phyloP scores from a whole-genome alignment of 1,140 invertebrate genomes.

The Drosophila truncata region DNA sequence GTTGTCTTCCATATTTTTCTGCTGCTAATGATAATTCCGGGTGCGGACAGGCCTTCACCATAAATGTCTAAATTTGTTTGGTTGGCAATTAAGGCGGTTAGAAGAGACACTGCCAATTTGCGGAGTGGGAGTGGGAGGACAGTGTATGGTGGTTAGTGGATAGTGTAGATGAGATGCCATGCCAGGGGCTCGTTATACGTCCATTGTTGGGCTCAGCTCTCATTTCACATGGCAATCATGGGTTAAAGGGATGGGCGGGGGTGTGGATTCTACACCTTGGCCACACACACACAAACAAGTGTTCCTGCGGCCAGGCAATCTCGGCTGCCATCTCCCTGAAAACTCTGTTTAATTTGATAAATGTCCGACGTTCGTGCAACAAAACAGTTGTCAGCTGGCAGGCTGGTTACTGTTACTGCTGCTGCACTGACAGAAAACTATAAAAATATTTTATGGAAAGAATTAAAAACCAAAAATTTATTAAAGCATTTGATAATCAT shows the following conservation, averaged over 20 bases:
- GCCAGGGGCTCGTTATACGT: constrained; percentile 68
- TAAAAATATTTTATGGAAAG: not conserved
- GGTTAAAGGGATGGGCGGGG: not conserved
- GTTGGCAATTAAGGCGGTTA: constrained; percentile 55
- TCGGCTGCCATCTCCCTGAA: constrained; percentile 53
- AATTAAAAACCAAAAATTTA: not conserved
- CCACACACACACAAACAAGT: constrained; percentile 29
- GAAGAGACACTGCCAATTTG: constrained; percentile 46
- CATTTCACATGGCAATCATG: constrained; percentile 2
- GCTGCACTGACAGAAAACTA: not conserved
- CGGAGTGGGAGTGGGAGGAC: constrained; percentile 10
- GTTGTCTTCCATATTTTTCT: constrained; percentile 24
- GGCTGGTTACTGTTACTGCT: constrained; percentile 2
- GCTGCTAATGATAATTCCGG: constrained; percentile 31
- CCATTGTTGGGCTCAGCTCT: constrained; percentile 50
- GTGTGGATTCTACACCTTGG: constrained; percentile 26
- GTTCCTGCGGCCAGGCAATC: constrained; percentile 39
- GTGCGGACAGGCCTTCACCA: constrained; percentile 15
- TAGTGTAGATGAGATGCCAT: constrained; percentile 36
- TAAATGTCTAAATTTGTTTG: constrained; percentile 56
- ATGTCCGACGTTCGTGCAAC: constrained; percentile 71
- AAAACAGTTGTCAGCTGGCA: constrained; percentile 76
- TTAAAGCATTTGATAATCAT: no score
- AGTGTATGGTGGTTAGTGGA: constrained; percentile 2
- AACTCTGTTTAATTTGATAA: constrained; percentile 80